Conservation (phyloP, 2,888 invertebrate species). For the Eupithecia abbreviata region DNA sequence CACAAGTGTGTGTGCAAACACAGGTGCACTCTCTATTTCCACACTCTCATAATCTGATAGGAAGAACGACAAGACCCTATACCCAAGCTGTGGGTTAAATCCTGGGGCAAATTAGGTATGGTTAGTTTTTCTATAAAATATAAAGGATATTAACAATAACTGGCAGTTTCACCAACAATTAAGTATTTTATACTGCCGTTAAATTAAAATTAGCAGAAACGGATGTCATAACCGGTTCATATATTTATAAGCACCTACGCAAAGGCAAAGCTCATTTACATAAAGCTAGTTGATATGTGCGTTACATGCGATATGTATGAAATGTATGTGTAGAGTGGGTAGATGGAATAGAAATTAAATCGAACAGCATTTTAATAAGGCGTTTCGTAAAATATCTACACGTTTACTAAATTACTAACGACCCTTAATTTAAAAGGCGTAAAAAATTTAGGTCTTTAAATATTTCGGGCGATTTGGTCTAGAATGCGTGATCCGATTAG, state of each 20-base stretch:
- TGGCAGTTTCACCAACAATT: not conserved
- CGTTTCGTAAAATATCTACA: not conserved
- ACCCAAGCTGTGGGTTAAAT: not conserved
- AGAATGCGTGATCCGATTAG: no score
- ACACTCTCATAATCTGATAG: not conserved
- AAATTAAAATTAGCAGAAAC: slow-evolving; percentile 2
- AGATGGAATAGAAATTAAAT: not conserved
- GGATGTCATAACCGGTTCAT: slow-evolving; percentile 1
- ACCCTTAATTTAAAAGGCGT: no score
- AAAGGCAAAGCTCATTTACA: slow-evolving; percentile 10
- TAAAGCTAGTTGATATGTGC: not conserved
- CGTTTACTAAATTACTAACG: no score
- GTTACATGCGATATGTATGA: not conserved
- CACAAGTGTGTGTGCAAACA: not conserved
- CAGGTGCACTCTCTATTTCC: not conserved
- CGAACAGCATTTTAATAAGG: not conserved
- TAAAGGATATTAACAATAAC: not conserved
- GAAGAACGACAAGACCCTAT: not conserved
- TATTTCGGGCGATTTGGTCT: no score
- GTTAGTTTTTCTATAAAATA: not conserved
- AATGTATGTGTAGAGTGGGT: not conserved
- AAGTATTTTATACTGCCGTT: not conserved
- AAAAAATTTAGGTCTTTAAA: not conserved
- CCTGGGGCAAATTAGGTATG: not conserved
- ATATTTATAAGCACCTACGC: not conserved